Base-by-base conservation (phyloP, 2,797 vertebrate species). In the Chelmon rostratus region DNA sequence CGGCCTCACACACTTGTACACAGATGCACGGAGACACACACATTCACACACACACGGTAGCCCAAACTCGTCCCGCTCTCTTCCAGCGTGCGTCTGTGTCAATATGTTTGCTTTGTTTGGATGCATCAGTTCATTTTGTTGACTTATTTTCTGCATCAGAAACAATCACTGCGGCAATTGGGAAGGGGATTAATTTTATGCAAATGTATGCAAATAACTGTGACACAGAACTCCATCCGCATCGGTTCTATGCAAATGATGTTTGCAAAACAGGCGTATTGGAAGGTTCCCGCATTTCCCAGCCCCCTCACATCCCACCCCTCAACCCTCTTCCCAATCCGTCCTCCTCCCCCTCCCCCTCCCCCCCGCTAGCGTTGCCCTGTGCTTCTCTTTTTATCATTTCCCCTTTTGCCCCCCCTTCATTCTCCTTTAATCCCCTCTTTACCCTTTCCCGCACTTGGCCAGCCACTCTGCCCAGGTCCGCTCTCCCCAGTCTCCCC, bases 131-230 rank as follows among this genome's bases (percentile, higher is more conserved):
- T 92, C 77, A 79, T 90, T 91, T 81, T 94, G 89, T 94, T 94
- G 93, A 92, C 92, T 95, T 94, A 91, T 89, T 94, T 93, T 92
- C 89, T 90, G 89, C 92, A 92, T 93, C 91, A 86, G 91, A 94
- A 94, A 95, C 93, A 94, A 92, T 95, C 70, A 69, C 88, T 79
- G 84, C 75, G 11, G 86, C 91, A 87, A 92, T 90, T 88, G 91
- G 77, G 88, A 82, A 74, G 68, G 76, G 91, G 90, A 92, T 94
- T 95, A 94, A 95, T 94, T 92, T 89, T 92, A 96, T 96, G 95
- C 94, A 94, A 95, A 96, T 95, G 23, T 84, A 94, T 94, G 93
- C 91, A 95, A 94, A 95, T 94, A 92, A 88, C 83, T 86, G 82
- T 94, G 94, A 93, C 91, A 94, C 88, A 89, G 76, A 92, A 93